phyloP scores from a whole-genome alignment of 2,888 invertebrate genomes.

The Amaurobius ferox region DNA sequence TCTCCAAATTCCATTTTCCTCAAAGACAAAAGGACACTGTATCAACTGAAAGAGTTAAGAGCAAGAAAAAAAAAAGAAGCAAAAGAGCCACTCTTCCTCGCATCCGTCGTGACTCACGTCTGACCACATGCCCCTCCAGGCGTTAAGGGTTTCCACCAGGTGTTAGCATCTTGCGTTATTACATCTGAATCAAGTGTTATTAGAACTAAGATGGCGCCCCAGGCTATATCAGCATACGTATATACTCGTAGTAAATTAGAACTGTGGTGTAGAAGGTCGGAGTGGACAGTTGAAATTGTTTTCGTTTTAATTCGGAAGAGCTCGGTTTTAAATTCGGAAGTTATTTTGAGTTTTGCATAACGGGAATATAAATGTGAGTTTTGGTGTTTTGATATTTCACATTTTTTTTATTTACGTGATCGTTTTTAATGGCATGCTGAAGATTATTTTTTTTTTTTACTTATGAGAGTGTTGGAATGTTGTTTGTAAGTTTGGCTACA shows the following conservation, averaged over 20 bases:
- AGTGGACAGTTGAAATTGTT: not conserved
- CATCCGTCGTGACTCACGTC: slow-evolving; percentile 3
- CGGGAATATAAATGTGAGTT: no score
- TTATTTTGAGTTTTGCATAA: not conserved
- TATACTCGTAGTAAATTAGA: slow-evolving; percentile 27
- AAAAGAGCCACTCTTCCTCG: not conserved
- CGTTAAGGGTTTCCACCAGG: slow-evolving; percentile 50
- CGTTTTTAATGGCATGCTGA: no score
- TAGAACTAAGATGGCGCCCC: not conserved
- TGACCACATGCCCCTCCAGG: slow-evolving; percentile 10
- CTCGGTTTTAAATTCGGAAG: not conserved
- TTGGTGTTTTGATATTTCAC: no score
- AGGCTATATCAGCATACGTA: slow-evolving; percentile 4
- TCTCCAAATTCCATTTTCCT: no score
- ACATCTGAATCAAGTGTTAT: not conserved
- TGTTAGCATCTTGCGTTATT: slow-evolving; percentile 25
- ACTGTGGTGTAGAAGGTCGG: slow-evolving; percentile 12
- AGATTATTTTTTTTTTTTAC: no score
- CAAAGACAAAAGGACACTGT: no score
- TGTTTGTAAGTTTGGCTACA: no score
- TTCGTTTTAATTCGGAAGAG: not conserved
- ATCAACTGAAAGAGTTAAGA: no score
- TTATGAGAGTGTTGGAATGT: no score
- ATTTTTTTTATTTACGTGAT: no score
- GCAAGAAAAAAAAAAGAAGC: no score